These are phyloP conservation scores for Synchiropus splendidus DNA, from an alignment of 2,113 vertebrate genomes.

Conservation along the genomic window DNA sequence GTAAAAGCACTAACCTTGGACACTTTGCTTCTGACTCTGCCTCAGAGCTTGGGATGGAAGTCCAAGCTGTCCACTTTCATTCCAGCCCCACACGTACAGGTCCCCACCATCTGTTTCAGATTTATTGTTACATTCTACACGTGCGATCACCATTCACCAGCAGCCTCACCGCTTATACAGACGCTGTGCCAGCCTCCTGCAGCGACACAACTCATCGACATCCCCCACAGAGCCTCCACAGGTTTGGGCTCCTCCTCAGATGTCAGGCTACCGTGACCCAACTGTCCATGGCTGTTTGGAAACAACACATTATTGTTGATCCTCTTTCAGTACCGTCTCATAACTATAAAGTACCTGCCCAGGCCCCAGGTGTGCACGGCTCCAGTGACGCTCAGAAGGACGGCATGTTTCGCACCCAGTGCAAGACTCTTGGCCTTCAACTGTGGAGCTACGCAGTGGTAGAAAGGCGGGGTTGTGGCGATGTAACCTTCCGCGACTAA, in stretches of 20 bases:
- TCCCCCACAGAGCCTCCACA: constrained; percentile 79
- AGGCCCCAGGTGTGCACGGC: constrained; percentile 78
- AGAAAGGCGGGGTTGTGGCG: constrained; percentile 64
- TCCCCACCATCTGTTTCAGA: constrained; percentile 72
- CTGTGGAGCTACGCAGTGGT: constrained; percentile 48
- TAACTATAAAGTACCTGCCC: constrained; percentile 66
- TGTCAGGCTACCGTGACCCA: constrained; percentile 79
- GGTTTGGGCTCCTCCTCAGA: constrained; percentile 66
- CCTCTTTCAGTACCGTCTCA: neutral
- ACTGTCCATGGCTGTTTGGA: constrained; percentile 79
- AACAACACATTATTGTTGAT: constrained; percentile 1
- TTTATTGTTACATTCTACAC: too few species aligned
- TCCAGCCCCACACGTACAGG: constrained; percentile 94
- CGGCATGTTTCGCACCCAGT: constrained; percentile 72
- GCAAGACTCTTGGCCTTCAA: constrained; percentile 66
- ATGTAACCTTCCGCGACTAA: constrained; percentile 74
- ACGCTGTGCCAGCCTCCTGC: constrained; percentile 88
- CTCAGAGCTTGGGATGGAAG: constrained; percentile 69
- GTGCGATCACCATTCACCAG: neutral
- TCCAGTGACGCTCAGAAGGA: constrained; percentile 66
- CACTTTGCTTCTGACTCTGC: constrained; percentile 12
- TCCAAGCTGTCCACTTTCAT: constrained; percentile 86
- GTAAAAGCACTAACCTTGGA: neutral
- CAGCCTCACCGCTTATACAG: constrained; percentile 73
- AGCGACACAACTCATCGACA: constrained; percentile 67